Percentiles rank a stretch among this genome's conserved stretches.
Evolutionary conservation across 2,113 vertebrate genomes (phyloP).

Genomic region (Phainopepla nitens): DNA sequence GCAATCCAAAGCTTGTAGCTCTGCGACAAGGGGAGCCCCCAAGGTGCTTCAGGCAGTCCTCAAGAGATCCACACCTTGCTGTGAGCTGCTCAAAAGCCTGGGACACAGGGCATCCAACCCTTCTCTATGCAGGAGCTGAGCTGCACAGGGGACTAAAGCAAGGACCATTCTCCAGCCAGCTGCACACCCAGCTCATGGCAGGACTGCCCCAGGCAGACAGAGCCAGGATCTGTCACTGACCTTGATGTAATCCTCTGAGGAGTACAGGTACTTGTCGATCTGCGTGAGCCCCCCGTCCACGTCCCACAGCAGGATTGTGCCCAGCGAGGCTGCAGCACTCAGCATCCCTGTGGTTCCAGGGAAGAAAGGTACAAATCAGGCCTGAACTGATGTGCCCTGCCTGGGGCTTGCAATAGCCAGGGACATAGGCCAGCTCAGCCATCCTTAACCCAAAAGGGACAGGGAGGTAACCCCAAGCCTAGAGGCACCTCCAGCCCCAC

Average conservation of each 20-base stretch:
- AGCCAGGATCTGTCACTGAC: conserved; percentile 68
- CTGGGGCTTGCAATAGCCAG: not conserved
- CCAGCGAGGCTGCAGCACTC: conserved; percentile 94
- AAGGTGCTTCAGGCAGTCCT: not conserved
- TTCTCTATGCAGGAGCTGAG: not conserved
- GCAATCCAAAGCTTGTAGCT: not conserved
- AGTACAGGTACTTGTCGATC: conserved; percentile 98
- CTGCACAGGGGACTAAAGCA: not conserved
- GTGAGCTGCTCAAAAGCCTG: not conserved
- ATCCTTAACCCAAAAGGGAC: not conserved
- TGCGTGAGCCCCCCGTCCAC: conserved; percentile 96
- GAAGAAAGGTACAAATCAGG: not conserved
- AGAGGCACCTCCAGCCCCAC: not conserved
- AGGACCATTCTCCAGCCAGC: not conserved
- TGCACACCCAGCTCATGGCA: not conserved
- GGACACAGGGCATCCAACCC: not conserved
- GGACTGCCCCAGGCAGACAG: fast-evolving
- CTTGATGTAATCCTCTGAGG: conserved; percentile 98
- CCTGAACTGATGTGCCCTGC: not conserved
- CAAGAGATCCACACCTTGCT: not conserved
- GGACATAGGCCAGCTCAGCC: not conserved
- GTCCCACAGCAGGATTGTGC: conserved; percentile 96
- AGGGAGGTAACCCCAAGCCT: not conserved
- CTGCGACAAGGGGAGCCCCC: not conserved
- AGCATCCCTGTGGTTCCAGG: conserved; percentile 84